phyloP scores from a whole-genome alignment of 1,140 invertebrate species.

The Brachionus angularis region DNA sequence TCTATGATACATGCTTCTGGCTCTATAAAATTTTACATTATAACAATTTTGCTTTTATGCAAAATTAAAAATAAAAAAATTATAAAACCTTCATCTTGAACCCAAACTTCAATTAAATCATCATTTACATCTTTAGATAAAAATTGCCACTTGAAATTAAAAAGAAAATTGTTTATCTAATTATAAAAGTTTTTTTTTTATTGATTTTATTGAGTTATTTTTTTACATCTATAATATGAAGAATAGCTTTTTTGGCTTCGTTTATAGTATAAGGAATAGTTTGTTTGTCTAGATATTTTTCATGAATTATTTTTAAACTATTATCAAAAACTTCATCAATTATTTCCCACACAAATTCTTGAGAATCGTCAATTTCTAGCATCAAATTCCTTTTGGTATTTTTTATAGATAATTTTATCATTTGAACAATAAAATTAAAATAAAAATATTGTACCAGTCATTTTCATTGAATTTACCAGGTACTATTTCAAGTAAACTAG shows the following conservation, averaged over 20 bases:
- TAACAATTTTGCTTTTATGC: too few species aligned
- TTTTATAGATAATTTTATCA: background rate
- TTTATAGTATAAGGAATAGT: constrained; percentile 55
- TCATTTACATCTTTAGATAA: constrained; percentile 51
- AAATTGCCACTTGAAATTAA: constrained; percentile 54
- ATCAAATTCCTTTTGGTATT: constrained; percentile 52
- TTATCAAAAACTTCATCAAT: constrained; percentile 52
- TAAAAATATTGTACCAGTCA: constrained; percentile 51
- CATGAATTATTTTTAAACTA: constrained; percentile 51
- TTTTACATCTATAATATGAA: constrained; percentile 55
- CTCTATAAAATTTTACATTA: constrained; percentile 47
- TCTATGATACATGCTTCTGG: constrained; percentile 54
- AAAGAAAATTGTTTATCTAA: too few species aligned
- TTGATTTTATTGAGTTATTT: background rate
- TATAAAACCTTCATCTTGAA: constrained; percentile 52
- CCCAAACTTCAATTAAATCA: constrained; percentile 49
- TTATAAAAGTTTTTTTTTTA: background rate
- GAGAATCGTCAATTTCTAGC: constrained; percentile 53
- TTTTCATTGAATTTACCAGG: constrained; percentile 57
- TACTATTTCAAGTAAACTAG: constrained; percentile 51
- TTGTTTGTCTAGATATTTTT: constrained; percentile 54
- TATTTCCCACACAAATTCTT: constrained; percentile 55
- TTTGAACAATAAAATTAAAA: background rate
- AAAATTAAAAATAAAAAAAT: background rate
- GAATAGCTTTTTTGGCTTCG: constrained; percentile 55